Evolutionary conservation across 1,140 invertebrate species (phyloP).

Genomic region (Cotesia chilonis): DNA sequence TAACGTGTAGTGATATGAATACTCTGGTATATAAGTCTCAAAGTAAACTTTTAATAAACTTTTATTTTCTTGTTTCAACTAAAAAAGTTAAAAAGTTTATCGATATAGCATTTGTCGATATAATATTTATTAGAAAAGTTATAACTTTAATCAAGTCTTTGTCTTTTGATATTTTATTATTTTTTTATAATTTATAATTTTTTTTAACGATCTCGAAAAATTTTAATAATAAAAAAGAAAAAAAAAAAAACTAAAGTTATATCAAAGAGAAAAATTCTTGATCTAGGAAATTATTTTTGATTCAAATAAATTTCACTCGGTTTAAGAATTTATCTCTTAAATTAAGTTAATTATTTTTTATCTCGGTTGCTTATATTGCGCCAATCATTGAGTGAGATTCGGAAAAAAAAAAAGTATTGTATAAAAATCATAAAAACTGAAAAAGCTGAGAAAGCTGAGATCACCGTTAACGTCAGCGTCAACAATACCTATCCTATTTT

Average conservation of each 20-base stretch:
- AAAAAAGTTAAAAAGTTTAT: not conserved
- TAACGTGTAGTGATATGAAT: no score
- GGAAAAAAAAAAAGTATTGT: not conserved
- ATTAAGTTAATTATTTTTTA: not conserved
- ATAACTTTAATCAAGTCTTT: not conserved
- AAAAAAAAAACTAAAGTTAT: no score
- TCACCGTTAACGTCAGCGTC: not conserved
- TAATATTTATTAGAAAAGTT: slow-evolving; percentile 2
- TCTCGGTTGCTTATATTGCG: not conserved
- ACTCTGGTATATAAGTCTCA: no score
- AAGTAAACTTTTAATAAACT: not conserved
- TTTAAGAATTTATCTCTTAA: not conserved
- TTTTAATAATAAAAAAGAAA: no score
- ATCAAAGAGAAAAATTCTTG: no score
- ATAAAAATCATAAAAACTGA: slow-evolving; percentile 4
- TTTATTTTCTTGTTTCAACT: not conserved
- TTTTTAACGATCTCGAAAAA: no score
- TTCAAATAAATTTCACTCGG: no score
- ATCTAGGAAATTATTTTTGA: no score
- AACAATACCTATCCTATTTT: slow-evolving; percentile 12
- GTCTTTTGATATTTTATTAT: not conserved
- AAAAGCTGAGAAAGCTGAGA: not conserved
- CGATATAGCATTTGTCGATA: not conserved
- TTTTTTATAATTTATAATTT: no score
- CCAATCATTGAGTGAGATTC: not conserved